Evolutionary conservation across 1,140 invertebrate genomes (phyloP).

Genomic region (Hylaeus anthracinus): DNA sequence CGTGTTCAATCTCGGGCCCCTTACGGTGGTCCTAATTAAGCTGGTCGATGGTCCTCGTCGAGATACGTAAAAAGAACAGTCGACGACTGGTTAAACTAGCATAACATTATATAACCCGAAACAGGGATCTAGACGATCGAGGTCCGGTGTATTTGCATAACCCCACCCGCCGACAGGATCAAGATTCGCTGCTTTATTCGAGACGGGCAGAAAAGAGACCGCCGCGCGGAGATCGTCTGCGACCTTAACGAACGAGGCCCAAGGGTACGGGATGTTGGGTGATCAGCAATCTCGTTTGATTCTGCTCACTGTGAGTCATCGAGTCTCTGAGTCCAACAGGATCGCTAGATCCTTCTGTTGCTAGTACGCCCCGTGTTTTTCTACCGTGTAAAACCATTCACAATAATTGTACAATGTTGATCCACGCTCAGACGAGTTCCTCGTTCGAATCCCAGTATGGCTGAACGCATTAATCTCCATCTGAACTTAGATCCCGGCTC

Average conservation of each 20-base stretch:
- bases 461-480: conserved; percentile 60
- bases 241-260: conserved; percentile 58
- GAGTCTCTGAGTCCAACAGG: too few species aligned
- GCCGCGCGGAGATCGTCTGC: conserved; percentile 31
- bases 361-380: too few species aligned
- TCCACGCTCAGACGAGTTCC: too few species aligned
- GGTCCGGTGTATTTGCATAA: conserved; percentile 37
- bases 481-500: conserved; percentile 38
- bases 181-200: conserved; percentile 12
- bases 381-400: too few species aligned
- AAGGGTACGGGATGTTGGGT: conserved; percentile 17
- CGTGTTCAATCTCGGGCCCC: conserved; percentile 1
- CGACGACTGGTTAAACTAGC: neutral
- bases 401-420: too few species aligned
- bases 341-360: too few species aligned
- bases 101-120: conserved; percentile 23
- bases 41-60: neutral
- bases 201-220: conserved; percentile 4
- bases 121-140: neutral
- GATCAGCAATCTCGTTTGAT: too few species aligned
- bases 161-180: conserved; percentile 16
- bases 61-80: neutral
- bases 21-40: conserved; percentile 32
- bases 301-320: too few species aligned
- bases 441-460: conserved; percentile 5